A percentile compares a stretch with the other conserved stretches of the same genome.
These are phyloP conservation scores for Neoaliturus tenellus DNA, from an alignment of 2,888 invertebrate species.

Conservation along the genomic window DNA sequence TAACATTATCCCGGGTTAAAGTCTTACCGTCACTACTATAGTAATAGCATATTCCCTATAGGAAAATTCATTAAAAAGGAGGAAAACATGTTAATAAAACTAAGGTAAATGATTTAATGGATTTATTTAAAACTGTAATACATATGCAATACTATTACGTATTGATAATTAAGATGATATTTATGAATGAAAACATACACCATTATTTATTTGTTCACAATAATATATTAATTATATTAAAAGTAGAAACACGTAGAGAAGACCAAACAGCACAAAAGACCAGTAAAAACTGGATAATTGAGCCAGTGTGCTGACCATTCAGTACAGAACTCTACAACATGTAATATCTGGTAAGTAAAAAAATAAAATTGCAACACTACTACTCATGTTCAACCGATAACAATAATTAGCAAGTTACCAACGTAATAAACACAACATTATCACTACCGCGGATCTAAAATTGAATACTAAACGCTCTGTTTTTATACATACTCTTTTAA, in stretches of 20 bases:
- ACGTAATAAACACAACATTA: too few relatives aligned
- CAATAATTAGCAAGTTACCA: conserved; percentile 5
- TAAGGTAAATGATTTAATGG: neutral
- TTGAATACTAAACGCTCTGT: too few relatives aligned
- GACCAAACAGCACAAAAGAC: conserved; percentile 43
- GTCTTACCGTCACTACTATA: too few relatives aligned
- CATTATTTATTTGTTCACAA: conserved; percentile 40
- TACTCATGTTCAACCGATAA: neutral
- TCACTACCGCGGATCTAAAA: too few relatives aligned
- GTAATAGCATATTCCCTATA: too few relatives aligned
- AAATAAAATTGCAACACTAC: conserved; percentile 41
- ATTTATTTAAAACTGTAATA: conserved; percentile 44
- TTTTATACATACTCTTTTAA: too few relatives aligned
- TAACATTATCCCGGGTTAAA: too few relatives aligned
- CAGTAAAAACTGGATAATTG: conserved; percentile 42
- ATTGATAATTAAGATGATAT: conserved; percentile 18
- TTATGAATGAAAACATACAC: conserved; percentile 48
- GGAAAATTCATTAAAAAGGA: too few relatives aligned
- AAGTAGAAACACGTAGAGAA: conserved; percentile 49
- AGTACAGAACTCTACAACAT: neutral
- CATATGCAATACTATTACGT: conserved; percentile 46
- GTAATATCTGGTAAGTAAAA: conserved; percentile 32
- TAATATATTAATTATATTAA: conserved; percentile 46
- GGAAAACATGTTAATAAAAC: neutral
- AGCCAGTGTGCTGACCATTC: conserved; percentile 19